A percentile compares a stretch with the other conserved stretches of the same genome.
Evolutionary conservation across 2,888 invertebrate genomes (phyloP).

Genomic region (Aleiodes leptofemur): DNA sequence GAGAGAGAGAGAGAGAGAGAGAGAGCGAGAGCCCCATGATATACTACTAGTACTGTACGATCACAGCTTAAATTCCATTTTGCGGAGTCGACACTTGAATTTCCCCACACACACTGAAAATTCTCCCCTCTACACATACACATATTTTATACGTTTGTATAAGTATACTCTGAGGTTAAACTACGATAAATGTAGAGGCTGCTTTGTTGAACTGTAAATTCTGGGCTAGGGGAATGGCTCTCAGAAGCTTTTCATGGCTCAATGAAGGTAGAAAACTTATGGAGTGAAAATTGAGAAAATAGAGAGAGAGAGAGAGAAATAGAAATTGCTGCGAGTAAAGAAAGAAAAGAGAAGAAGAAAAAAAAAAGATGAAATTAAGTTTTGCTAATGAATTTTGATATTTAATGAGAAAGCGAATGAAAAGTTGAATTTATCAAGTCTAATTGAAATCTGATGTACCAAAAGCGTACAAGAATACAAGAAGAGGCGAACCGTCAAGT

Average conservation of each 20-base stretch:
- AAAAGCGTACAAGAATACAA: neutral
- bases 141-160: neutral
- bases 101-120: constrained; percentile 6
- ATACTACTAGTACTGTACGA: constrained; percentile 51
- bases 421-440: neutral
- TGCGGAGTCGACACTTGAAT: constrained; percentile 29
- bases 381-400: constrained; percentile 10
- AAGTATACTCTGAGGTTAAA: constrained; percentile 26
- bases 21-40: constrained; percentile 40
- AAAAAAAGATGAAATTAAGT: neutral
- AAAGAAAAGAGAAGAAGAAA: neutral
- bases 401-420: constrained; percentile 6
- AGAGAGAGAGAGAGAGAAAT: neutral
- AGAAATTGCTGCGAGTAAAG: neutral
- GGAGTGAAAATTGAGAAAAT: neutral
- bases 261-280: constrained; percentile 7
- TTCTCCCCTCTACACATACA: neutral
- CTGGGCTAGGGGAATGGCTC: neutral
- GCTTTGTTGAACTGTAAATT: constrained; percentile 30
- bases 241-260: constrained; percentile 24
- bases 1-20: constrained; percentile 39
- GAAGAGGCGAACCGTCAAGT: neutral
- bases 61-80: constrained; percentile 55
- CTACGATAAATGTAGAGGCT: constrained; percentile 28
- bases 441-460: constrained; percentile 7